Evolutionary conservation across 2,113 vertebrate genomes (phyloP).

Genomic region (Sus scrofa): DNA sequence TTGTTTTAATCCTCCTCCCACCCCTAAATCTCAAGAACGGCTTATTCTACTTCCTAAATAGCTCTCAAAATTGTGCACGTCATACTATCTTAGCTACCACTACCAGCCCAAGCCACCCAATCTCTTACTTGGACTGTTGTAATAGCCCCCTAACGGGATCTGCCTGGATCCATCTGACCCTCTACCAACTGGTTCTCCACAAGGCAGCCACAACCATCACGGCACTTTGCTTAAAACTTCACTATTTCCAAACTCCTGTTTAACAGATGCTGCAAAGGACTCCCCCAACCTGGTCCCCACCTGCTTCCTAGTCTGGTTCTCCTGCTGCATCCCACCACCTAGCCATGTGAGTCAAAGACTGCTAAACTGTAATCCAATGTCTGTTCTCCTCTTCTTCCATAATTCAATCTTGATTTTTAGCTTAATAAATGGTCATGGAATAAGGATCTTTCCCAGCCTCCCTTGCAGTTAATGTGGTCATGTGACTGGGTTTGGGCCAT

Average conservation of each 20-base stretch:
- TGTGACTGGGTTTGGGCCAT: background rate
- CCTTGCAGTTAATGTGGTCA: background rate
- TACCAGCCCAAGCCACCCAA: background rate
- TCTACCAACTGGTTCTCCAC: background rate
- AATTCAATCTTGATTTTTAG: constrained; percentile 15
- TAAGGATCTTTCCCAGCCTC: background rate
- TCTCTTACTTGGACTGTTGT: background rate
- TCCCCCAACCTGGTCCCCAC: background rate
- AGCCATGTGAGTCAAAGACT: background rate
- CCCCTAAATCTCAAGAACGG: background rate
- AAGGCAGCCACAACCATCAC: background rate
- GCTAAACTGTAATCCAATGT: background rate
- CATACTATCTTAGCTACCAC: background rate
- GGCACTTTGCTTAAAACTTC: background rate
- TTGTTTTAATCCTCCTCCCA: background rate
- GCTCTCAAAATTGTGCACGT: background rate
- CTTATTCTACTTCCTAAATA: background rate
- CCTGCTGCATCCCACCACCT: background rate
- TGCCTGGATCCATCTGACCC: background rate
- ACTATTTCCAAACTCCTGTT: background rate
- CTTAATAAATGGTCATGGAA: background rate
- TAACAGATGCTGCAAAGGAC: background rate
- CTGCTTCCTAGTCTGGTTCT: background rate
- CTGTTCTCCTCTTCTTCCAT: background rate
- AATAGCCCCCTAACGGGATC: background rate